These are phyloP conservation scores for Mesoligia furuncula DNA, from an alignment of 2,888 invertebrate species.

Conservation along the genomic window DNA sequence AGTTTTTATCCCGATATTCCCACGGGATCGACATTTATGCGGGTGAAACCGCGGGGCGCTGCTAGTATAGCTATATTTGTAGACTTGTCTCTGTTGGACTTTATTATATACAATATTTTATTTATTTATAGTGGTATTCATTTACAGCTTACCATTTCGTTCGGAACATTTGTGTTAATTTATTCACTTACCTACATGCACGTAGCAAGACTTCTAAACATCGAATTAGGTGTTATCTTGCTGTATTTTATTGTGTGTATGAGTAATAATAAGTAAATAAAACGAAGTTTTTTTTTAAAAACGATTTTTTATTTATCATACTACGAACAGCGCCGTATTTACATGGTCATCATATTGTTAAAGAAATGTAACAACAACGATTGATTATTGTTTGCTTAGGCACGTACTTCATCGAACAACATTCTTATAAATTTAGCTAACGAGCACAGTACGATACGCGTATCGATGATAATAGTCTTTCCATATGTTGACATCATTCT, in stretches of 20 bases:
- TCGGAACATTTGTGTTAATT: constrained; percentile 7
- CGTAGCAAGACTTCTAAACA: constrained; percentile 26
- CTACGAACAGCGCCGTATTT: constrained; percentile 90
- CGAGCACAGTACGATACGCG: constrained; percentile 64
- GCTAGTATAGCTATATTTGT: not conserved
- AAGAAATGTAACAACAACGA: constrained; percentile 90
- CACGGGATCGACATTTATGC: too few relatives aligned
- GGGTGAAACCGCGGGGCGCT: too few relatives aligned
- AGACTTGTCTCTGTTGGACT: not conserved
- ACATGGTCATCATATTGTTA: constrained; percentile 90
- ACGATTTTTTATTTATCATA: constrained; percentile 88
- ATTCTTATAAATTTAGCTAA: constrained; percentile 76
- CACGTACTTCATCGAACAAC: constrained; percentile 86
- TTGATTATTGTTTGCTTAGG: constrained; percentile 86
- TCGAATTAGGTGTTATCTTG: constrained; percentile 20
- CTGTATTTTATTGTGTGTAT: constrained; percentile 10
- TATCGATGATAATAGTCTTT: constrained; percentile 35
- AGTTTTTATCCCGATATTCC: too few relatives aligned
- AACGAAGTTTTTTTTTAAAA: constrained; percentile 81
- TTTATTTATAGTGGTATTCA: constrained; percentile 38
- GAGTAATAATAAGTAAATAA: constrained; percentile 70
- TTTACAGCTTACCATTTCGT: constrained; percentile 51
- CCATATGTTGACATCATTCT: constrained; percentile 16
- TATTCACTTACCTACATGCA: constrained; percentile 15
- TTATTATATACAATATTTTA: constrained; percentile 33